Evolutionary conservation across 2,797 vertebrate genomes (phyloP), one percentile per base, ranked within the genome.

Genomic region (Cercopithecus petaurista): DNA sequence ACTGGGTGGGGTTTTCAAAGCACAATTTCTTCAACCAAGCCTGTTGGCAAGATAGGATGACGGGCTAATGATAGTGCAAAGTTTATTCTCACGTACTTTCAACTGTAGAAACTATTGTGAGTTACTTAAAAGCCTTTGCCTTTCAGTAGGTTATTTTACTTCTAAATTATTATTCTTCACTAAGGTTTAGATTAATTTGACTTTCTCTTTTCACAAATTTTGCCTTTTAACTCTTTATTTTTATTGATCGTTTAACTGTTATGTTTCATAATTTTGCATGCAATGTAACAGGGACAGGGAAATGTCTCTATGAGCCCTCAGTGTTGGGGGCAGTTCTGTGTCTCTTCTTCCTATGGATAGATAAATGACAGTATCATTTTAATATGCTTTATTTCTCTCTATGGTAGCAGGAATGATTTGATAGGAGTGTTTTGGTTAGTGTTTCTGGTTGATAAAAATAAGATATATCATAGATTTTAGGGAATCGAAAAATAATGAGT

Each of bases 1-100:
- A 48, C 75, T 96, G 70, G 33, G 82, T 96, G 64, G 92, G n/a
- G 72, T 96, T 98, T 94, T 92, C 83, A 95, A 96, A 96, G 93
- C 33, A 88, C 14, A 70, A 4, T 98, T 96, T 95, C 72, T 96
- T 93, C 81, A 87, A 46, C 50, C 76, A 88, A 90, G 80, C 14
- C 80, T 93, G 92, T 94, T 96, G 90, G 59, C 91, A 76, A 93
- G 79, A 85, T 3, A 50, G 2, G 55, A 80, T 94, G 92, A 90
- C 1, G 2, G 76, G 36, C 83, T 95, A 91, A 94, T 92, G 36
- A 57, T 61, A 73, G 52, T 89, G 52, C 89, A 95, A 83, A 96
- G 50, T 94, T 90, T 96, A 86, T 92, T 93, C 92, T 89, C 88
- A 82, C 83, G 76, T 82, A 67, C 88, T 87, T 90, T 88, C 83